Evolutionary conservation across 1,140 invertebrate species (phyloP).

Genomic region (Drosophila ironensis): DNA sequence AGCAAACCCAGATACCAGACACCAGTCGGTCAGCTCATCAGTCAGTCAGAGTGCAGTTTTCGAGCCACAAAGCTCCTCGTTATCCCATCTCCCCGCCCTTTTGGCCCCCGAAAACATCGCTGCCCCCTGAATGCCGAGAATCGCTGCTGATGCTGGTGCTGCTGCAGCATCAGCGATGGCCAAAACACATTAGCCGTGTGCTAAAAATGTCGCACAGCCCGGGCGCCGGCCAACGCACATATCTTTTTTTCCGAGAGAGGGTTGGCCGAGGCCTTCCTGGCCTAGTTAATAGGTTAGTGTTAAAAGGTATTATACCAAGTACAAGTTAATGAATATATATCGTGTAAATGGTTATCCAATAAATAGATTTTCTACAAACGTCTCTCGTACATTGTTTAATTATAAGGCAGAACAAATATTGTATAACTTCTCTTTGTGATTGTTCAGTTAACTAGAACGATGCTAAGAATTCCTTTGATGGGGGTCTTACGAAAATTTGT

Average conservation of each 20-base stretch:
- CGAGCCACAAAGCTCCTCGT: conserved; percentile 13
- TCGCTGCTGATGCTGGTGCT: conserved; percentile 4
- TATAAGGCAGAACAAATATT: too few species aligned
- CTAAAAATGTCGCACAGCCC: conserved; percentile 60
- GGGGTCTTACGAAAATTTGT: too few species aligned
- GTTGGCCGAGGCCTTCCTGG: neutral
- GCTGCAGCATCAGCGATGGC: conserved; percentile 35
- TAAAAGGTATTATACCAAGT: too few species aligned
- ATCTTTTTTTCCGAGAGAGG: neutral
- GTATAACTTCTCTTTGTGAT: too few species aligned
- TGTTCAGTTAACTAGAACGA: too few species aligned
- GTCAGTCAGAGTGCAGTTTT: conserved; percentile 31
- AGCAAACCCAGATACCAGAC: conserved; percentile 13
- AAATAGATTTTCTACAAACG: too few species aligned
- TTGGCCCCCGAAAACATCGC: conserved; percentile 15
- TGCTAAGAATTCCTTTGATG: too few species aligned
- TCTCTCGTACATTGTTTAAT: too few species aligned
- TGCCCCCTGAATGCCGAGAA: conserved; percentile 1
- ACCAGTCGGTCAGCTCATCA: conserved; percentile 13
- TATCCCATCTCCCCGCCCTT: conserved; percentile 8
- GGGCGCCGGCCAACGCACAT: conserved; percentile 31
- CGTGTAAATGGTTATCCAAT: too few species aligned
- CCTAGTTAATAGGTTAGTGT: neutral
- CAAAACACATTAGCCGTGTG: conserved; percentile 69
- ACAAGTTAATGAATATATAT: too few species aligned